A percentile compares a stretch with the other conserved stretches of the same genome.
These are phyloP conservation scores for Agrilus cyanescens DNA, from an alignment of 2,888 invertebrate species.

Conservation along the genomic window DNA sequence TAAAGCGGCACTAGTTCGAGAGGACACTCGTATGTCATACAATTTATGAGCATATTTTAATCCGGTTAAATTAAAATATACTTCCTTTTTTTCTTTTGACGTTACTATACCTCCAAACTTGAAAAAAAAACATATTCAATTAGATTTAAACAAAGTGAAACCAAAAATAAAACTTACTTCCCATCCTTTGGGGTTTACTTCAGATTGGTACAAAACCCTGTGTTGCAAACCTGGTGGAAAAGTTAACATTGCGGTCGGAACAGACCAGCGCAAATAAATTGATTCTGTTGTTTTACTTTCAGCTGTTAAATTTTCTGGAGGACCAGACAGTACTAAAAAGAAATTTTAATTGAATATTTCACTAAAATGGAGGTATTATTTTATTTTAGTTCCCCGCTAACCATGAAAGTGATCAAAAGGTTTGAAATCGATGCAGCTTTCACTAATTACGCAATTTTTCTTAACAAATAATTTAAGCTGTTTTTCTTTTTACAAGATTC, in stretches of 20 bases:
- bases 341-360: constrained; percentile 1
- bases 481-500: too few relatives aligned
- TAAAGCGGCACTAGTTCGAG: constrained; percentile 44
- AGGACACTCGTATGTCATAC: constrained; percentile 61
- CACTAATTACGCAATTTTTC: too few relatives aligned
- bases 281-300: constrained; percentile 37
- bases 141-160: too few relatives aligned
- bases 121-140: background rate
- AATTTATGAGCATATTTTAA: constrained; percentile 53
- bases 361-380: background rate
- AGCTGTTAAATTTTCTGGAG: constrained; percentile 37
- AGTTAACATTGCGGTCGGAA: constrained; percentile 36
- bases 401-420: too few relatives aligned
- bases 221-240: constrained; percentile 41
- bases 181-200: constrained; percentile 34
- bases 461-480: too few relatives aligned
- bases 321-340: constrained; percentile 37
- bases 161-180: constrained; percentile 21
- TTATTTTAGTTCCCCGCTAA: too few relatives aligned
- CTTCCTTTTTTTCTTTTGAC: constrained; percentile 9
- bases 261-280: constrained; percentile 38
- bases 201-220: constrained; percentile 40
- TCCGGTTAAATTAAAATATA: constrained; percentile 37
- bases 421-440: too few relatives aligned
- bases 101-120: constrained; percentile 11